Conservation (phyloP, 2,113 vertebrate genomes). For the Gallinago jamesoni region DNA sequence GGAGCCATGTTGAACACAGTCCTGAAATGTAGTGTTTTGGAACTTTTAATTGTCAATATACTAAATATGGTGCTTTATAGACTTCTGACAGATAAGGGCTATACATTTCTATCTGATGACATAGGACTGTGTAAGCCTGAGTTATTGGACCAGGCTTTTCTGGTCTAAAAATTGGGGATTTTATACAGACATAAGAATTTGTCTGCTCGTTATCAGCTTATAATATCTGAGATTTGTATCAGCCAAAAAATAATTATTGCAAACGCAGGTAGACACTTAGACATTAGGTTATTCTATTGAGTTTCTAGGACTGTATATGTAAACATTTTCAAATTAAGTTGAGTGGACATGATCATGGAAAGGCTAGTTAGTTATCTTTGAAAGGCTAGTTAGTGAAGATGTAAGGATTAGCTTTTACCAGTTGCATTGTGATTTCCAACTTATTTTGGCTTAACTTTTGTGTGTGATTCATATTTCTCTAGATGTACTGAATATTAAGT, state of each 20-base stretch:
- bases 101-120: background rate
- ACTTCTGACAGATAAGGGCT: background rate
- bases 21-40: background rate
- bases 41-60: background rate
- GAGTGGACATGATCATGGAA: background rate
- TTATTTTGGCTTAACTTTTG: background rate
- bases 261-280: background rate
- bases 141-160: background rate
- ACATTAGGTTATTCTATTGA: background rate
- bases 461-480: fast-evolving
- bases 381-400: background rate
- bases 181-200: background rate
- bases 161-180: background rate
- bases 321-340: background rate
- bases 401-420: background rate
- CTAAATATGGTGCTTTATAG: background rate
- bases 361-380: background rate
- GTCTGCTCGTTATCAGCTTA: background rate
- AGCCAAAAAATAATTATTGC: background rate
- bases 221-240: background rate
- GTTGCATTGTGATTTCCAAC: background rate
- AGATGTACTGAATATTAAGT: background rate
- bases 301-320: background rate
- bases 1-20: background rate
- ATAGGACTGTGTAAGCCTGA: background rate